Conservation (phyloP, 1,140 invertebrate species). For the Drosophila orena region DNA sequence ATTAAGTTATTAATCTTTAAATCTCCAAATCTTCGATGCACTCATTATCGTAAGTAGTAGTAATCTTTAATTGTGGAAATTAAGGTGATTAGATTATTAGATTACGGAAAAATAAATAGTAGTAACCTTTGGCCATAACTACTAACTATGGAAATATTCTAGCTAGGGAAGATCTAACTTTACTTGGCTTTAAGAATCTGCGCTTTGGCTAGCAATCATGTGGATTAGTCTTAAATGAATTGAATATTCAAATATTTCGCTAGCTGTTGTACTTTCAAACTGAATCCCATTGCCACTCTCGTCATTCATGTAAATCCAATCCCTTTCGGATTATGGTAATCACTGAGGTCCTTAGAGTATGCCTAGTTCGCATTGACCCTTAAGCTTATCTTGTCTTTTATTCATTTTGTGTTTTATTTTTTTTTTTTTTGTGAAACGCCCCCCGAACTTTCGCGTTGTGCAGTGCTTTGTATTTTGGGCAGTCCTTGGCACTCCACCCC, state of each 20-base stretch:
- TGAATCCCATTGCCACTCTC: not conserved
- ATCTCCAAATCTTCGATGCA: not conserved
- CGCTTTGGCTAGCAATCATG: too few species aligned
- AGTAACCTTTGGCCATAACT: too few species aligned
- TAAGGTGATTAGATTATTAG: too few species aligned
- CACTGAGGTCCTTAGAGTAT: constrained; percentile 26
- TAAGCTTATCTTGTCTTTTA: constrained; percentile 25
- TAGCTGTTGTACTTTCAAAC: not conserved
- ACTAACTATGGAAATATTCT: too few species aligned
- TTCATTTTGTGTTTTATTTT: constrained; percentile 22
- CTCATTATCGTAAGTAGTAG: too few species aligned
- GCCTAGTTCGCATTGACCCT: constrained; percentile 23
- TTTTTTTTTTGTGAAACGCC: constrained; percentile 60
- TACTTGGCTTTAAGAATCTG: too few species aligned
- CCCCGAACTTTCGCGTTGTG: constrained; percentile 73
- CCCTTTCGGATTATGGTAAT: constrained; percentile 30
- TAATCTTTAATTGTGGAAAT: too few species aligned
- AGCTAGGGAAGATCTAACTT: too few species aligned
- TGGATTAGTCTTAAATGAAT: not conserved
- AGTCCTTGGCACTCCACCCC: constrained; percentile 24
- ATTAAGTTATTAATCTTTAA: not conserved
- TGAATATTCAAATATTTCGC: constrained; percentile 7
- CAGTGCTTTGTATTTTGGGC: constrained; percentile 63
- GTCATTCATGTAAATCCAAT: constrained; percentile 13
- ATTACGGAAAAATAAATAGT: too few species aligned